Evolutionary conservation across 2,113 vertebrate genomes (phyloP), one percentile per base, ranked within the genome.

Genomic region (Peromyscus maniculatus): DNA sequence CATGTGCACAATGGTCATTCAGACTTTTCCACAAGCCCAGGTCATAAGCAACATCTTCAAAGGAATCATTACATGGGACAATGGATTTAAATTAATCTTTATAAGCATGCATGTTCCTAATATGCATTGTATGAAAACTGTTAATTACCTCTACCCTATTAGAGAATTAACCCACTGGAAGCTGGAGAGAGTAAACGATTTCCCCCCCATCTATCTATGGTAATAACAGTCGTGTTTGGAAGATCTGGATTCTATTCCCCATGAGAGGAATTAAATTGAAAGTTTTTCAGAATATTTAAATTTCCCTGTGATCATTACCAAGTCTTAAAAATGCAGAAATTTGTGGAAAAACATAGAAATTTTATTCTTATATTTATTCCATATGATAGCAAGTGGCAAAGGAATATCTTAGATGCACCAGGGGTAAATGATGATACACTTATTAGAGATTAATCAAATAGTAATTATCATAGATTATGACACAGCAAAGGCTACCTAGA

Each of bases 261-360:
- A 71, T 36, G 33, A 36, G 15, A 16, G 33, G 31, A 16, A 36
- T 36, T 69, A 71, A 71, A 71, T 69, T 16, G 5, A 36, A 33
- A 15, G 13, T 6, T 36, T 16, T 69, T 36, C 11, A 69, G 67
- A 36, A 36, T 71, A 69, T 16, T 69, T 36, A 16, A 69, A 69
- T 33, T 33, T 16, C 1, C 10, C 0, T 33, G 31, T 36, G 33
- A 33, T 3, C 13, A 33, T 16, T 0, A 69, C 5, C 5, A 69
- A 0, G 0, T 36, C 0, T 69, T 33, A 49, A 49, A 49, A 49
- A 49, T 49, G 46, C 46, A 49, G 46, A 69, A 12, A 3, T 62
- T 33, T 66, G 28, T 69, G 0, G 28, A 69, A 64, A 64, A 64
- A 10, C 9, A 26, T 3, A 26, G 24, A 64, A 9, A 33, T 69